Evolutionary conservation across 2,888 invertebrate species (phyloP).

Genomic region (Cepaea hortensis): DNA sequence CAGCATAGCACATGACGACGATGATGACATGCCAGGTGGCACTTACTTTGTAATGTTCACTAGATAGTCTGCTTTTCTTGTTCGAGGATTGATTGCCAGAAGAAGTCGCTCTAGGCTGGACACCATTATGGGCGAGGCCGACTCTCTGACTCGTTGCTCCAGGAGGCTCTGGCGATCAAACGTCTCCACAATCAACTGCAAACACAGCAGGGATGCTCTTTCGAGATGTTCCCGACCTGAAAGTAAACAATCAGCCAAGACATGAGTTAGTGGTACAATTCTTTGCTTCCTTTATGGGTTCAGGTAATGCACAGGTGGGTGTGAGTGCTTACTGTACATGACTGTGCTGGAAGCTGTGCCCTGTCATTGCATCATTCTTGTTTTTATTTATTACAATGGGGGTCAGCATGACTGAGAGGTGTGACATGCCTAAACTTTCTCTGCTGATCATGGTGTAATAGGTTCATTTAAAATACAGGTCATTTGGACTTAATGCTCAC

Average conservation of each 20-base stretch:
- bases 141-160: slow-evolving; percentile 80
- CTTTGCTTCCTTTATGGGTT: too few relatives aligned
- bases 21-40: too few relatives aligned
- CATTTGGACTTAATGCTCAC: too few relatives aligned
- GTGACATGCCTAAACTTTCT: too few relatives aligned
- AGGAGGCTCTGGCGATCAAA: slow-evolving; percentile 85
- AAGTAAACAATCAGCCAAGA: neutral
- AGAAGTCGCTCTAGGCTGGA: slow-evolving; percentile 89
- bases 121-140: slow-evolving; percentile 79
- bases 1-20: too few relatives aligned
- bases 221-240: slow-evolving; percentile 81
- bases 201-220: slow-evolving; percentile 83
- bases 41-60: slow-evolving; percentile 84
- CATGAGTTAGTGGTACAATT: neutral
- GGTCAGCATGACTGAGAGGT: too few relatives aligned
- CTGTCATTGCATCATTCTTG: too few relatives aligned
- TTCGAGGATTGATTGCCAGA: slow-evolving; percentile 85
- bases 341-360: too few relatives aligned
- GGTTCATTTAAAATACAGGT: too few relatives aligned
- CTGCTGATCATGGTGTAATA: too few relatives aligned
- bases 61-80: slow-evolving; percentile 87
- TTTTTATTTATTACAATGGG: too few relatives aligned
- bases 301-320: neutral
- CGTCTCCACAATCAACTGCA: slow-evolving; percentile 86
- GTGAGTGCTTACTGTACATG: too few relatives aligned